phyloP scores from a whole-genome alignment of 2,113 vertebrate genomes.

The Nothocercus julius region DNA sequence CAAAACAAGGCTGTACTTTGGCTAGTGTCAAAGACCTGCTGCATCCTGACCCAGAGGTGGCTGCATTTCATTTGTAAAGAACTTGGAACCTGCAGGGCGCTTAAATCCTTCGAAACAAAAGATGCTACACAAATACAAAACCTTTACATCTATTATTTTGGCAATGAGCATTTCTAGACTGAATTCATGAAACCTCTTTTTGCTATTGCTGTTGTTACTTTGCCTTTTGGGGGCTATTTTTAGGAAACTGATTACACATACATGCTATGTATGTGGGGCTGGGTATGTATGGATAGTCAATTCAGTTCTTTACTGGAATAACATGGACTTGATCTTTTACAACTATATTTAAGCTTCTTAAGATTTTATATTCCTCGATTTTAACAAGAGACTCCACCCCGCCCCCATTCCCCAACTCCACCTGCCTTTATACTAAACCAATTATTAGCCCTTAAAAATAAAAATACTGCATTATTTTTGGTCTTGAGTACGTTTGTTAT shows the following conservation, averaged over 20 bases:
- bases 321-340: neutral
- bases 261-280: neutral
- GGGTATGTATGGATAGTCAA: fast-evolving
- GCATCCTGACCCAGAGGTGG: neutral
- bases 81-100: neutral
- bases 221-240: constrained; percentile 34
- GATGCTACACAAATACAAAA: constrained; percentile 29
- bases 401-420: neutral
- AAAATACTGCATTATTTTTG: neutral
- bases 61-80: neutral
- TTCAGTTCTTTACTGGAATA: neutral
- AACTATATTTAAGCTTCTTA: neutral
- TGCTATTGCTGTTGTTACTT: neutral
- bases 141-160: constrained; percentile 18
- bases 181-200: neutral
- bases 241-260: neutral
- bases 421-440: neutral
- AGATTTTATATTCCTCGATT: constrained; percentile 19
- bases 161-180: neutral
- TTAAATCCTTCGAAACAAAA: neutral
- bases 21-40: neutral
- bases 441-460: constrained; percentile 18
- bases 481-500: neutral
- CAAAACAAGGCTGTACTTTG: neutral
- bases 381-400: neutral